Percentiles rank a stretch among this genome's conserved stretches.
Conservation (phyloP, 35 echinoderm and acorn worm species). For the Lytechinus variegatus region DNA sequence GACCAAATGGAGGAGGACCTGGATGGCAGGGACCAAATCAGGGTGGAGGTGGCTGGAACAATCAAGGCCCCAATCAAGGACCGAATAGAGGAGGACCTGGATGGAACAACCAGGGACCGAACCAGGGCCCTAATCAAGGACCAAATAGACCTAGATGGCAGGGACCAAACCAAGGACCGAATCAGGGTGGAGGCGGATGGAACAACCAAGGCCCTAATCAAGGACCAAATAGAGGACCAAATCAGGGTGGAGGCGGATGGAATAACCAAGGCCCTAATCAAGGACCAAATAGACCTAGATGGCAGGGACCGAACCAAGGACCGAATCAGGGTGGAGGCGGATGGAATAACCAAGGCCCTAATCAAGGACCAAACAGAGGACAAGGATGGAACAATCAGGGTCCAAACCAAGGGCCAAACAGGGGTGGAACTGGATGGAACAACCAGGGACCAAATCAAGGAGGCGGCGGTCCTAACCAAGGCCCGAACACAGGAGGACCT, state of each 20-base stretch:
- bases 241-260: too few species aligned
- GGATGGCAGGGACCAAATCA: background rate
- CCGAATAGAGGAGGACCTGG: background rate
- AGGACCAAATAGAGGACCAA: too few species aligned
- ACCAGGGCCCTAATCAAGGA: background rate
- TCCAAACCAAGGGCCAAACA: background rate
- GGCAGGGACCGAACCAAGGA: background rate
- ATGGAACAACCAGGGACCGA: background rate
- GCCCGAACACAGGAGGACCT: background rate
- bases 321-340: background rate
- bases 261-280: too few species aligned
- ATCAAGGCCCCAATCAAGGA: background rate
- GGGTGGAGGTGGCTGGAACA: background rate
- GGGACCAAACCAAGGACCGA: background rate
- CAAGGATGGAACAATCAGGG: background rate
- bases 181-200: background rate
- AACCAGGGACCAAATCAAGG: background rate
- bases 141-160: background rate
- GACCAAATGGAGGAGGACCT: background rate
- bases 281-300: too few species aligned
- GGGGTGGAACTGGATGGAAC: background rate
- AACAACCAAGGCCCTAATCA: background rate
- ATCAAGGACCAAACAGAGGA: background rate
- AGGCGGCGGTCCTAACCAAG: background rate
- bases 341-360: background rate